Conservation (phyloP, 2,113 vertebrate genomes). For the Lasiurus borealis region DNA sequence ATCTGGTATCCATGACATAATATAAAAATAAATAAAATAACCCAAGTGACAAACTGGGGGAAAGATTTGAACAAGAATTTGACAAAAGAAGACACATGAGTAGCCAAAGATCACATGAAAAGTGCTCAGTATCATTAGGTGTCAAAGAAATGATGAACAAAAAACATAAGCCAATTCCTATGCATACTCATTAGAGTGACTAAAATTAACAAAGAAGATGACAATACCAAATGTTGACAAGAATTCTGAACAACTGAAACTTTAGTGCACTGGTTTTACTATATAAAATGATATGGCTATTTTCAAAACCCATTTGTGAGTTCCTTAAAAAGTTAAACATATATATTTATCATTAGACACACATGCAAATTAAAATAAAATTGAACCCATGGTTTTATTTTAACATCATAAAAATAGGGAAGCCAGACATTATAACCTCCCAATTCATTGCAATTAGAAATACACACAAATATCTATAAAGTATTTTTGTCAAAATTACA, state of each 20-base stretch:
- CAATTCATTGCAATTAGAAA: not conserved
- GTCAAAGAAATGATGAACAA: not conserved
- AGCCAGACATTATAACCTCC: not conserved
- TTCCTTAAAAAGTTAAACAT: slow-evolving; percentile 15
- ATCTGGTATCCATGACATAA: not conserved
- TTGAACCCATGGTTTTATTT: not conserved
- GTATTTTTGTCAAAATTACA: not conserved
- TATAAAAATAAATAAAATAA: not conserved
- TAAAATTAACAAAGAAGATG: not conserved
- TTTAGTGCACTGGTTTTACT: not conserved
- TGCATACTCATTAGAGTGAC: not conserved
- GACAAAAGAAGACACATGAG: not conserved
- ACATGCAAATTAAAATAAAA: slow-evolving; percentile 31
- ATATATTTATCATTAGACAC: not conserved
- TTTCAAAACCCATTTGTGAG: not conserved
- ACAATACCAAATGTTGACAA: not conserved
- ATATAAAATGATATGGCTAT: not conserved
- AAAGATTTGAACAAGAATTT: not conserved
- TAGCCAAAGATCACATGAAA: not conserved
- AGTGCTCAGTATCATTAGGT: not conserved
- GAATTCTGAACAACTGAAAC: not conserved
- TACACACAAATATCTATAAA: not conserved
- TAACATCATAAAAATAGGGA: not conserved
- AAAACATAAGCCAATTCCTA: not conserved
- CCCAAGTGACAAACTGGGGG: not conserved